Evolutionary conservation across 1,140 invertebrate species (phyloP).

Genomic region (Callitettix versicolor): DNA sequence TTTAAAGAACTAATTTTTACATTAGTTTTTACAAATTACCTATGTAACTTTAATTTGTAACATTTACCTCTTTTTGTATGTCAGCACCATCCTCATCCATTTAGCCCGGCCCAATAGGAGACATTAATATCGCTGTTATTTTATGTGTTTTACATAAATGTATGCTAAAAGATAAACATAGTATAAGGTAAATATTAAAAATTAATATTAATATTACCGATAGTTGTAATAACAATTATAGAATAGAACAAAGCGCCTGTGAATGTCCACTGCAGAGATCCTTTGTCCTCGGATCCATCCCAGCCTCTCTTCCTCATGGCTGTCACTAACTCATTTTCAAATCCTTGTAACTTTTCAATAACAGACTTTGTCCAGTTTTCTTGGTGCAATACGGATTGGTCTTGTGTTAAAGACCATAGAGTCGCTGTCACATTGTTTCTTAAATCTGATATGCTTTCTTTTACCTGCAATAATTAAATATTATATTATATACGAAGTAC

Average conservation of each 20-base stretch:
- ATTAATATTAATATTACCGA: conserved; percentile 50
- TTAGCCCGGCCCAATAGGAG: too few relatives aligned
- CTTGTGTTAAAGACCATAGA: conserved; percentile 66
- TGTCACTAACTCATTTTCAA: conserved; percentile 68
- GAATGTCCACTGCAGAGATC: conserved; percentile 77
- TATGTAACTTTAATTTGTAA: too few relatives aligned
- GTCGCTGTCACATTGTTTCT: conserved; percentile 62
- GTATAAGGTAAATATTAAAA: neutral
- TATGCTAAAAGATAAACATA: too few relatives aligned
- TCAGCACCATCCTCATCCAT: too few relatives aligned
- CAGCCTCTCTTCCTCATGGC: conserved; percentile 84
- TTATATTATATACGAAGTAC: too few relatives aligned
- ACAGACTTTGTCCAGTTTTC: conserved; percentile 59
- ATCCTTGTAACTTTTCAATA: conserved; percentile 49
- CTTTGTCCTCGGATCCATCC: conserved; percentile 73
- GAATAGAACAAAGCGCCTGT: conserved; percentile 90
- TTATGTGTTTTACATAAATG: too few relatives aligned
- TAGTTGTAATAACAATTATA: conserved; percentile 94
- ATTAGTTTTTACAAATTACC: too few relatives aligned
- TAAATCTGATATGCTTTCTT: conserved; percentile 60
- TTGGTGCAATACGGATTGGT: conserved; percentile 49
- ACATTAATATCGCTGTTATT: too few relatives aligned
- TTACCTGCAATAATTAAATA: conserved; percentile 64
- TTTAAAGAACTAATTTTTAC: too few relatives aligned
- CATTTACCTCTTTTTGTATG: too few relatives aligned